Conservation (phyloP, 37 sponge, comb jelly and placozoan genomes). For the Ephydatia muelleri region DNA sequence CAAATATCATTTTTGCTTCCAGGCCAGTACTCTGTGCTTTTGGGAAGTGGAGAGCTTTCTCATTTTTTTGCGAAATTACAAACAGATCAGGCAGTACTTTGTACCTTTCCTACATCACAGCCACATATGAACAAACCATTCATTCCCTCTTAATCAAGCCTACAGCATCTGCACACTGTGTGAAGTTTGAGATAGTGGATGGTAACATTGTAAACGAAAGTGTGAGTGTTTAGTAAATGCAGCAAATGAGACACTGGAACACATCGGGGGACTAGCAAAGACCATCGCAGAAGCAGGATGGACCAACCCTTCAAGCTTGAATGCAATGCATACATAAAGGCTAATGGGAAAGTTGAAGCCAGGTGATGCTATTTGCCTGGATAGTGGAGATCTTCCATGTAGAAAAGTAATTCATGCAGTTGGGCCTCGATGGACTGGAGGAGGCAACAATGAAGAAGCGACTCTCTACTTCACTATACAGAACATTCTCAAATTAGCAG, state of each 20-base stretch:
- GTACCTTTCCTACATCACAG: constrained; percentile 5
- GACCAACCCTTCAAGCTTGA: constrained; percentile 68
- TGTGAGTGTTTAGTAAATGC: constrained; percentile 79
- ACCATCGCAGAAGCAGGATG: constrained; percentile 73
- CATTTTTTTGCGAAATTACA: constrained; percentile 24
- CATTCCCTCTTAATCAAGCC: constrained; percentile 11
- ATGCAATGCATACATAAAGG: constrained; percentile 31
- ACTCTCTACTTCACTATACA: constrained; percentile 35
- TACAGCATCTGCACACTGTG: not conserved
- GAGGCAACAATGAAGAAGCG: constrained; percentile 20
- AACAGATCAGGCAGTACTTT: constrained; percentile 24
- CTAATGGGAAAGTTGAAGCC: constrained; percentile 33
- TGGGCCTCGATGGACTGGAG: constrained; percentile 72
- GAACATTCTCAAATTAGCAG: constrained; percentile 25
- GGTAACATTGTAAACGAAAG: constrained; percentile 61
- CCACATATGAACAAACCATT: constrained; percentile 7
- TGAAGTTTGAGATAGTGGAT: constrained; percentile 45
- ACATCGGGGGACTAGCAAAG: constrained; percentile 74
- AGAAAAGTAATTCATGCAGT: constrained; percentile 83
- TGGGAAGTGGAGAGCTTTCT: constrained; percentile 33
- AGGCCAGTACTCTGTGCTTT: not conserved
- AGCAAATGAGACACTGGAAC: constrained; percentile 80
- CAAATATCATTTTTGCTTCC: constrained; percentile 8
- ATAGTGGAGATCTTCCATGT: constrained; percentile 68
- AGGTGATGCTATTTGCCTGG: constrained; percentile 64